phyloP scores from a whole-genome alignment of 2,113 vertebrate species.

The Syngnathus floridae region DNA sequence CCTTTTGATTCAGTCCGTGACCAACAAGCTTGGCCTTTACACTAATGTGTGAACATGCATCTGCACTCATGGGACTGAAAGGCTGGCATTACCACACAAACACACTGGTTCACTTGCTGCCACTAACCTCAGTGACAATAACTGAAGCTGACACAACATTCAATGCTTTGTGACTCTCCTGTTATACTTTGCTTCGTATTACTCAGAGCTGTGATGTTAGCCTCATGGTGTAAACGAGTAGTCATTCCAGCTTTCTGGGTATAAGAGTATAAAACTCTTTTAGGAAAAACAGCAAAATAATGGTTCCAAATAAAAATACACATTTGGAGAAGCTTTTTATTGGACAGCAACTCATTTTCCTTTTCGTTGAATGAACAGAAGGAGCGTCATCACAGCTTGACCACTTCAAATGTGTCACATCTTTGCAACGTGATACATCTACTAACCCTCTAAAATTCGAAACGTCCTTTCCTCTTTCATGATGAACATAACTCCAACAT shows the following conservation, averaged over 20 bases:
- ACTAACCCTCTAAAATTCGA: not conserved
- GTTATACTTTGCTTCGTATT: slow-evolving; percentile 14
- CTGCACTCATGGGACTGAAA: slow-evolving; percentile 29
- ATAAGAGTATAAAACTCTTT: too few relatives aligned
- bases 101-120: slow-evolving; percentile 33
- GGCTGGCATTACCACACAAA: slow-evolving; percentile 16
- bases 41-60: not conserved
- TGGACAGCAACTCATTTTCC: not conserved
- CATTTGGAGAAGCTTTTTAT: too few relatives aligned
- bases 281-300: too few relatives aligned
- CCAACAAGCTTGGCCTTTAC: too few relatives aligned
- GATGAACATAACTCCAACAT: not conserved
- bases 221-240: too few relatives aligned
- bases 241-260: too few relatives aligned
- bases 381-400: not conserved
- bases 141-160: slow-evolving; percentile 44
- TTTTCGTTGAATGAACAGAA: not conserved
- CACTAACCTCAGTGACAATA: slow-evolving; percentile 32
- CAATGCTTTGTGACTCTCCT: slow-evolving; percentile 33
- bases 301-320: too few relatives aligned
- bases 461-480: not conserved
- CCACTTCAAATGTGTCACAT: not conserved
- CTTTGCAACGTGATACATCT: not conserved
- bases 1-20: too few relatives aligned
- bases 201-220: slow-evolving; percentile 12